Evolutionary conservation across 2,888 invertebrate genomes (phyloP).

Genomic region (Andrena bicolor): DNA sequence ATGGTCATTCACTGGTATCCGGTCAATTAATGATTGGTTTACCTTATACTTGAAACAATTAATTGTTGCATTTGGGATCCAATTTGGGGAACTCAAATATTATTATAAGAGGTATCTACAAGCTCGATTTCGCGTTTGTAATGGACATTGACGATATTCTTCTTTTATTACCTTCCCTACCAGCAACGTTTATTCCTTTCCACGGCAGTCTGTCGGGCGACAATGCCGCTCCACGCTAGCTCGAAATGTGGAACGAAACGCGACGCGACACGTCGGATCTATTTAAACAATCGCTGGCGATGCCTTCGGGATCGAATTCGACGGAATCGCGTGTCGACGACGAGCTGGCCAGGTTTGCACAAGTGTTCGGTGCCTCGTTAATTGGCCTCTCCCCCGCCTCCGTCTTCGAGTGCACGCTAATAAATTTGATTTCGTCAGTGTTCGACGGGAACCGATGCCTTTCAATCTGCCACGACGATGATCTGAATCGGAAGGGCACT

Average conservation of each 20-base stretch:
- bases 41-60: too few relatives aligned
- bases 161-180: too few relatives aligned
- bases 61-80: too few relatives aligned
- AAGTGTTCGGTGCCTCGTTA: constrained; percentile 77
- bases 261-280: constrained; percentile 32
- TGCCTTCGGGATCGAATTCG: constrained; percentile 52
- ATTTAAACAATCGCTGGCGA: constrained; percentile 49
- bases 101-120: too few relatives aligned
- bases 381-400: constrained; percentile 64
- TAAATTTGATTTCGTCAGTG: constrained; percentile 71
- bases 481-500: background rate
- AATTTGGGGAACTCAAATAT: too few relatives aligned
- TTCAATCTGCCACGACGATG: background rate
- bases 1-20: too few relatives aligned
- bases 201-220: too few relatives aligned
- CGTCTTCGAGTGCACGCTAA: constrained; percentile 68
- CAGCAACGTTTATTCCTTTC: too few relatives aligned
- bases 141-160: too few relatives aligned
- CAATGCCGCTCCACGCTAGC: background rate
- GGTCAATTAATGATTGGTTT: too few relatives aligned
- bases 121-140: too few relatives aligned
- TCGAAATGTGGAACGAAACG: constrained; percentile 36
- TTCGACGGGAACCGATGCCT: constrained; percentile 35
- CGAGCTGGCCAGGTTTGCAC: constrained; percentile 72
- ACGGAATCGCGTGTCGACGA: constrained; percentile 48